Conservation (phyloP, 2,888 invertebrate genomes). For the Laspeyria flexula region DNA sequence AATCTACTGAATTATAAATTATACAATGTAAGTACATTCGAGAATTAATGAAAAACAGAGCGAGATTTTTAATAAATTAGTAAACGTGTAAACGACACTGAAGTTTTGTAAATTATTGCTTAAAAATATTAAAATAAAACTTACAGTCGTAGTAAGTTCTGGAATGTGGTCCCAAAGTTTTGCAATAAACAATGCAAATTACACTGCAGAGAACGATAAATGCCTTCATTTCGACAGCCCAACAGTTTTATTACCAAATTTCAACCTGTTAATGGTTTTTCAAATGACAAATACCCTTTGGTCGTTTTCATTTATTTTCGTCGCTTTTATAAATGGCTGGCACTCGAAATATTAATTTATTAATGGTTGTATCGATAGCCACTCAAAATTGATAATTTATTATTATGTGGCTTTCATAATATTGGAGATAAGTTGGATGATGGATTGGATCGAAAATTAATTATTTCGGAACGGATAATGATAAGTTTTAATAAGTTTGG, state of each 20-base stretch:
- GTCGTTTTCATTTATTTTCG: constrained; percentile 20
- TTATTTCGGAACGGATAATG: constrained; percentile 9
- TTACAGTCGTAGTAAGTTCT: constrained; percentile 47
- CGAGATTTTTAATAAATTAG: too few relatives aligned
- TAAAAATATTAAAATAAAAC: constrained; percentile 32
- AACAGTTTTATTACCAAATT: constrained; percentile 31
- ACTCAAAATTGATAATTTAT: constrained; percentile 31
- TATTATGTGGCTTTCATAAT: constrained; percentile 25
- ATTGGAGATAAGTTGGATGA: constrained; percentile 21
- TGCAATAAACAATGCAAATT: constrained; percentile 56
- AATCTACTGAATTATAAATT: too few relatives aligned
- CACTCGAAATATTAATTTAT: constrained; percentile 53
- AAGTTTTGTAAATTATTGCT: constrained; percentile 6
- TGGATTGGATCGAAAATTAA: constrained; percentile 13
- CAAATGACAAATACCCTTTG: constrained; percentile 33
- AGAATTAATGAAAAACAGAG: too few relatives aligned
- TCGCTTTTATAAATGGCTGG: constrained; percentile 49
- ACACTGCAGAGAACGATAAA: constrained; percentile 55
- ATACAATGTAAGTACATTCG: too few relatives aligned
- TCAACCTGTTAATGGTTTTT: constrained; percentile 32
- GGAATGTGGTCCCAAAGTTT: constrained; percentile 51
- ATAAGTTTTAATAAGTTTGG: constrained; percentile 8
- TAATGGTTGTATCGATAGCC: constrained; percentile 32
- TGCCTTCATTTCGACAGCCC: constrained; percentile 54
- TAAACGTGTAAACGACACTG: too few relatives aligned